Evolutionary conservation across 2,888 invertebrate genomes (phyloP), one percentile per base, ranked within the genome.

Genomic region (Geophilus truncorum): DNA sequence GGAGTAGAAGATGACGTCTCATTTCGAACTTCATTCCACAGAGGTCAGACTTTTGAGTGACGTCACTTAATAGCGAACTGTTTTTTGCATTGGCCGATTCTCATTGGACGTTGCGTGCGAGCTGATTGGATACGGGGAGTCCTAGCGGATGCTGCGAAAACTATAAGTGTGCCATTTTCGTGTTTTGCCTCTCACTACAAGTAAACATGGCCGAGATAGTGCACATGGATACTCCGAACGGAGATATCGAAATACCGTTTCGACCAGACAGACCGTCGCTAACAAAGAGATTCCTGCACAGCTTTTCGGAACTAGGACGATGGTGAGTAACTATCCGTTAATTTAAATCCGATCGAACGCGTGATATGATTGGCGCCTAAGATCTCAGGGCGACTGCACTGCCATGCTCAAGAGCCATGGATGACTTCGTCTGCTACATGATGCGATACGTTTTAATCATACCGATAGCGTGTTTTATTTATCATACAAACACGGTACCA

Each of bases 211-310:
- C 80, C 75, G 80, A 80, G 80, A 80, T 80, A 34, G 80, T 80
- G 51, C 80, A 80, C 80, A 80, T 80, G 80, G 80, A 80, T 80
- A 80, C 80, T 15, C 80, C 80, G 80, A 80, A 80, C 25, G 80
- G 80, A 21, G 80, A 80, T 76, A 80, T 80, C 15, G 80, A 80
- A 76, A 23, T 80, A 28, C 80, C 80, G 23, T 80, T 34, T 76
- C 80, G 40, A 10, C 18, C 76, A 21, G 80, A 75, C 9, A 80
- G 80, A 80, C 80, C 80, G 75, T 80, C 80, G 30, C 9, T 80
- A 23, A 76, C 76, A 21, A 23, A 36, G 10, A 32, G 80, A 75
- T 70, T 32, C 15, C 5, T 23, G 21, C 80, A 80, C 28, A 32
- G 36, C 23, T 80, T 80, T 30, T 70, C 80, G 23, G 80, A 80